Conservation (phyloP, 2,888 invertebrate species). For the Thymelicus acteon region DNA sequence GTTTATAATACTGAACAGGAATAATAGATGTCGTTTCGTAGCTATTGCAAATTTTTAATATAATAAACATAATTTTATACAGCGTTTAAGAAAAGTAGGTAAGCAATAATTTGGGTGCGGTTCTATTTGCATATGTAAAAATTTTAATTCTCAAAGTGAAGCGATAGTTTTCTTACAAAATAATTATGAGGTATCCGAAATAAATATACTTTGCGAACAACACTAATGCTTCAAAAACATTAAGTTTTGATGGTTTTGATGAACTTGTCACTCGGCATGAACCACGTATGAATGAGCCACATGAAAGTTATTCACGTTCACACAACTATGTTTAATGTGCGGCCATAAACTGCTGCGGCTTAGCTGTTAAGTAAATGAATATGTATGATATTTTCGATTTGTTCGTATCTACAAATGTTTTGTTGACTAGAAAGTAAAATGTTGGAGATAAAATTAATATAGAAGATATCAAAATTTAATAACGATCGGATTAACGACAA, state of each 20-base stretch:
- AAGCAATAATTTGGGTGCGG: too few species aligned
- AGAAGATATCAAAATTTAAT: too few species aligned
- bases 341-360: neutral
- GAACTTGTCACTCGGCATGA: constrained; percentile 1
- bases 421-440: neutral
- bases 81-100: too few species aligned
- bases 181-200: neutral
- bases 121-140: too few species aligned
- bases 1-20: too few species aligned
- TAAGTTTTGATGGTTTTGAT: constrained; percentile 10
- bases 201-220: neutral
- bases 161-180: too few species aligned
- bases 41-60: too few species aligned
- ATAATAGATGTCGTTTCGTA: too few species aligned
- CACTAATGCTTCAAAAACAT: neutral
- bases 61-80: too few species aligned
- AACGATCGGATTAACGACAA: too few species aligned
- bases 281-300: neutral
- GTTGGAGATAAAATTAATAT: too few species aligned
- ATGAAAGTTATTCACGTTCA: constrained; percentile 7
- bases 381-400: neutral
- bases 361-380: constrained; percentile 2
- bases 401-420: neutral
- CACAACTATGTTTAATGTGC: neutral
- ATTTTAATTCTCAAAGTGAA: too few species aligned